Evolutionary conservation across 2,797 vertebrate genomes (phyloP).

Genomic region (Moxostoma hubbsi): DNA sequence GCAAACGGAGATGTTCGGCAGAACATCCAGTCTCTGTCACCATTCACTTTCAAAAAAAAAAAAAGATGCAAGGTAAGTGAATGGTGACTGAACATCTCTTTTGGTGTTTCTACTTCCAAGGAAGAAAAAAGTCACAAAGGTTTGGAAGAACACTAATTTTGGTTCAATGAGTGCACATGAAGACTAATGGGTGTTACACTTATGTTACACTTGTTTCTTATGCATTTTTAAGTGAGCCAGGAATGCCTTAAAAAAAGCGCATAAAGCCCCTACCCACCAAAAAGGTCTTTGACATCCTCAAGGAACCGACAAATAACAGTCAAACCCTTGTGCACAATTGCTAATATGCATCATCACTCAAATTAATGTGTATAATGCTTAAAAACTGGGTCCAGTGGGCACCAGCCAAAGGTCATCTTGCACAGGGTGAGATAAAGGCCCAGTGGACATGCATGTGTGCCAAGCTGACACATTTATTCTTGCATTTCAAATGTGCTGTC

Average conservation of each 20-base stretch:
- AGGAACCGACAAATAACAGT: slow-evolving; percentile 15
- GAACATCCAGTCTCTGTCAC: too few species aligned
- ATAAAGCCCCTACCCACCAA: slow-evolving; percentile 2
- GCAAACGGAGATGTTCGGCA: too few species aligned
- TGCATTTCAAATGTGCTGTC: slow-evolving; percentile 25
- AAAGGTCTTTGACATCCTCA: slow-evolving; percentile 36
- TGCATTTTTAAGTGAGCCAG: not conserved
- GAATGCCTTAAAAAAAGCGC: not conserved
- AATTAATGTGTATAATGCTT: slow-evolving; percentile 13
- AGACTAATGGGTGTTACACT: too few species aligned
- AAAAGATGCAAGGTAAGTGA: too few species aligned
- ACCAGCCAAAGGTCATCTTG: slow-evolving; percentile 43
- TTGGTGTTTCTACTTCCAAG: too few species aligned
- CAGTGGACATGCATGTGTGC: slow-evolving; percentile 45
- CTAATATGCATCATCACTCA: slow-evolving; percentile 31
- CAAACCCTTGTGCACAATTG: slow-evolving; percentile 11
- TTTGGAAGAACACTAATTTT: too few species aligned
- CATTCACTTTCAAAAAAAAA: too few species aligned
- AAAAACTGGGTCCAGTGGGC: slow-evolving; percentile 24
- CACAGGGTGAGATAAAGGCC: slow-evolving; percentile 13
- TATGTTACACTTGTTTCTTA: too few species aligned
- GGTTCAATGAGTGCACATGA: too few species aligned
- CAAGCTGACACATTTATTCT: slow-evolving; percentile 44
- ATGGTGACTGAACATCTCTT: too few species aligned
- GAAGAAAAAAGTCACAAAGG: too few species aligned